Percentiles rank a stretch among this genome's conserved stretches.
phyloP scores from a whole-genome alignment of 1,140 invertebrate genomes.

The Pachypsylla venusta region DNA sequence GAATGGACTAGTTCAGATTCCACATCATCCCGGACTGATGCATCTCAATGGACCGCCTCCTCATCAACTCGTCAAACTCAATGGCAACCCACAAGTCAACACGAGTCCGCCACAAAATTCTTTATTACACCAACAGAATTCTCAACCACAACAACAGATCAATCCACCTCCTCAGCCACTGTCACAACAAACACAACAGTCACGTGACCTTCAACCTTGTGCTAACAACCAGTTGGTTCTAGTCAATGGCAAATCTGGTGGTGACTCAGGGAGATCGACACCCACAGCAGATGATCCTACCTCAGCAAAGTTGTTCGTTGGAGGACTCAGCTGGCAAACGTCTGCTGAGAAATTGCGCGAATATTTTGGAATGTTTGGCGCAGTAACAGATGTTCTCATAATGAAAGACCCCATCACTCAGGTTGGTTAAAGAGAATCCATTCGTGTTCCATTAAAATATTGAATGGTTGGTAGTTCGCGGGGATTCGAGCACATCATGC shows the following conservation, averaged over 20 bases:
- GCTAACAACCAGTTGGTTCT: slow-evolving; percentile 30
- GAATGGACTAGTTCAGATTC: slow-evolving; percentile 12
- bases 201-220: slow-evolving; percentile 14
- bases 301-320: slow-evolving; percentile 78
- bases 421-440: slow-evolving; percentile 38
- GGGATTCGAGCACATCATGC: no score
- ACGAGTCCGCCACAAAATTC: slow-evolving; percentile 24
- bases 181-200: slow-evolving; percentile 21
- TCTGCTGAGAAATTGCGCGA: slow-evolving; percentile 76
- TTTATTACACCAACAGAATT: slow-evolving; percentile 23
- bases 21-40: slow-evolving; percentile 3
- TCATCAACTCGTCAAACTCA: slow-evolving; percentile 12
- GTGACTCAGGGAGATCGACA: slow-evolving; percentile 28
- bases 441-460: no score
- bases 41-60: slow-evolving; percentile 1
- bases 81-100: slow-evolving; percentile 24
- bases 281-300: slow-evolving; percentile 39
- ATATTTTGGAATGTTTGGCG: slow-evolving; percentile 82
- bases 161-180: slow-evolving; percentile 21
- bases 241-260: slow-evolving; percentile 33
- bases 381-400: slow-evolving; percentile 79
- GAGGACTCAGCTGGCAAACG: slow-evolving; percentile 80
- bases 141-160: slow-evolving; percentile 20
- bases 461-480: no score
- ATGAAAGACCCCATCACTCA: slow-evolving; percentile 89